Conservation (phyloP, 2,797 vertebrate genomes). For the Siniperca obscura region DNA sequence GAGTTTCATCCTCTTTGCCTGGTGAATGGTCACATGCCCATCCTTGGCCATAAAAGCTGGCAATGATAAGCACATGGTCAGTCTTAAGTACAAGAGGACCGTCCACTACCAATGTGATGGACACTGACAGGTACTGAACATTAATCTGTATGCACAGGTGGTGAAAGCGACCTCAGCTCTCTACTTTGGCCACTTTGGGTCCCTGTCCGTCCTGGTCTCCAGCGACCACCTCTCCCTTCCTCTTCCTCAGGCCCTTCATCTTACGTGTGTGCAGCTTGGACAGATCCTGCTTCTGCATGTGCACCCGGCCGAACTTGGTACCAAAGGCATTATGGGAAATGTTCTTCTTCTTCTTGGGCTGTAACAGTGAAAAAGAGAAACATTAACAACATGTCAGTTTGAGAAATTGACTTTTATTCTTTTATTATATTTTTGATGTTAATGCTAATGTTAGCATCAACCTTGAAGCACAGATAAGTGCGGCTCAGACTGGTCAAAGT, state of each 20-base stretch:
- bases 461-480: background rate
- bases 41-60: background rate
- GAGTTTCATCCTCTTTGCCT: background rate
- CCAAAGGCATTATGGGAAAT: conserved; percentile 93
- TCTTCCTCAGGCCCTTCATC: conserved; percentile 95
- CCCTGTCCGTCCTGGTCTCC: conserved; percentile 61
- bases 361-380: conserved; percentile 32
- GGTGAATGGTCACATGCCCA: background rate
- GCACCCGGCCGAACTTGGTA: conserved; percentile 92
- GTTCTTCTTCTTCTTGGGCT: conserved; percentile 98
- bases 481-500: background rate
- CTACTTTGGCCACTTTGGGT: conserved; percentile 84
- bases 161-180: conserved; percentile 49
- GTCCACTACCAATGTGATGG: background rate
- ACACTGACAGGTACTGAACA: background rate
- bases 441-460: background rate
- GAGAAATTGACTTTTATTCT: background rate
- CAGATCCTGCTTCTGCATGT: conserved; percentile 98
- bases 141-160: background rate
- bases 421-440: too few species aligned
- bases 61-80: background rate
- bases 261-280: conserved; percentile 93
- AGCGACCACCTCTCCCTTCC: conserved; percentile 76
- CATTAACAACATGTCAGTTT: background rate
- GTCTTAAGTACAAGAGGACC: background rate